Evolutionary conservation across 2,113 vertebrate species (phyloP), one percentile per base, ranked within the genome.

Genomic region (Tetrao urogallus): DNA sequence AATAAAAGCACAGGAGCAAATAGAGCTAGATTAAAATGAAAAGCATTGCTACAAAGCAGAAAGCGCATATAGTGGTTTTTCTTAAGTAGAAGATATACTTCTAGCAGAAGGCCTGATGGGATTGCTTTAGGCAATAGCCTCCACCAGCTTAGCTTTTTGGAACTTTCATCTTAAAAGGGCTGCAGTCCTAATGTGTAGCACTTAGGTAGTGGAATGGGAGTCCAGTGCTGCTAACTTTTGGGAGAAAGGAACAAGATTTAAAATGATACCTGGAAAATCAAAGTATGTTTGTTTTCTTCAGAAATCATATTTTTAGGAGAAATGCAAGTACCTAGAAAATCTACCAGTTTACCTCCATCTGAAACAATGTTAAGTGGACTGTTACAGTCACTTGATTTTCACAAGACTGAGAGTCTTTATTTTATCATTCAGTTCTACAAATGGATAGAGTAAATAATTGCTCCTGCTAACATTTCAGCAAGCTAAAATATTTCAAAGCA

Each of bases 11-110:
- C 18, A 50, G 71, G 88, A 89, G 77, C 93, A 94, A 87, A 91
- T 85, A 82, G 32, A 76, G 22, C 25, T 87, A 88, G 91, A 96
- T 95, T 95, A 91, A 95, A 96, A 92, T 91, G 38, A 96, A 95
- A 92, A 96, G 64, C 82, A 57, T 56, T 63, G 27, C 60, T 80
- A 83, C 87, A 93, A 94, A 92, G 54, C 67, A 93, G 78, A 82
- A 82, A 91, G 34, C 60, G 73, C 24, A 61, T 82, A 93, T 12
- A 91, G 91, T 66, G 38, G 0, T 48, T 95, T 96, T 79, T 72
- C 63, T 91, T 93, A 83, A 92, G 81, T 60, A 77, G 63, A 66
- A 93, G 61, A 42, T 91, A 89, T 27, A 79, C 67, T 72, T 91
- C 91, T 57, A 91, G 47, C 71, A 80, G 84, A 47, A 91, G 63